phyloP scores from a whole-genome alignment of 2,113 vertebrate species.

The Capricornis sumatraensis region DNA sequence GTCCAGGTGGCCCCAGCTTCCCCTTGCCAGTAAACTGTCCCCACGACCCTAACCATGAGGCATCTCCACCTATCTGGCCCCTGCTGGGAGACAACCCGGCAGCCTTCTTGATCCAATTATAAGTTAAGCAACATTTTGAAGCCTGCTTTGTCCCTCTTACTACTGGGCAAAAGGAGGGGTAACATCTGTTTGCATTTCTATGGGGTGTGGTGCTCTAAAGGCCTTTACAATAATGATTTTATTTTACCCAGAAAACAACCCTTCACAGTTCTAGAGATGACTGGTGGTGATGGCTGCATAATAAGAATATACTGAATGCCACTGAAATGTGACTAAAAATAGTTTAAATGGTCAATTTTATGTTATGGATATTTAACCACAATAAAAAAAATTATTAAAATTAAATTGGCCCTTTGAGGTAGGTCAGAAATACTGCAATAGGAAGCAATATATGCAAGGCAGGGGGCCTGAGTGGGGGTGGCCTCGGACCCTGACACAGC shows the following conservation, averaged over 20 bases:
- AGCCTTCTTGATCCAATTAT: background rate
- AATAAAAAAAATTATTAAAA: background rate
- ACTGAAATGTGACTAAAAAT: background rate
- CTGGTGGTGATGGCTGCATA: background rate
- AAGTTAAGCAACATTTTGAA: background rate
- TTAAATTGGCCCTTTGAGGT: background rate
- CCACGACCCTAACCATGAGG: background rate
- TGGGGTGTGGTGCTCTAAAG: background rate
- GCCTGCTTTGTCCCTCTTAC: background rate
- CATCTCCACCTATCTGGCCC: background rate
- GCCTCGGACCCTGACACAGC: background rate
- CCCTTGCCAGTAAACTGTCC: background rate
- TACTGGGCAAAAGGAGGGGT: background rate
- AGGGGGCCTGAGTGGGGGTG: fast-evolving
- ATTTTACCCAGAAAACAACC: background rate
- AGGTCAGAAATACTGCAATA: background rate
- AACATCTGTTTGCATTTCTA: background rate
- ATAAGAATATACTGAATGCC: background rate
- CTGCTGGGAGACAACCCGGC: background rate
- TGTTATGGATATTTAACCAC: background rate
- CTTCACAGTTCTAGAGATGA: background rate
- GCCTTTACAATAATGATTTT: background rate
- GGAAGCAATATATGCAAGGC: background rate
- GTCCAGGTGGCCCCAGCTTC: background rate
- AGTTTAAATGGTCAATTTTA: background rate